These are phyloP conservation scores for Hippocampus zosterae DNA, from an alignment of 2,113 vertebrate genomes.

Conservation along the genomic window DNA sequence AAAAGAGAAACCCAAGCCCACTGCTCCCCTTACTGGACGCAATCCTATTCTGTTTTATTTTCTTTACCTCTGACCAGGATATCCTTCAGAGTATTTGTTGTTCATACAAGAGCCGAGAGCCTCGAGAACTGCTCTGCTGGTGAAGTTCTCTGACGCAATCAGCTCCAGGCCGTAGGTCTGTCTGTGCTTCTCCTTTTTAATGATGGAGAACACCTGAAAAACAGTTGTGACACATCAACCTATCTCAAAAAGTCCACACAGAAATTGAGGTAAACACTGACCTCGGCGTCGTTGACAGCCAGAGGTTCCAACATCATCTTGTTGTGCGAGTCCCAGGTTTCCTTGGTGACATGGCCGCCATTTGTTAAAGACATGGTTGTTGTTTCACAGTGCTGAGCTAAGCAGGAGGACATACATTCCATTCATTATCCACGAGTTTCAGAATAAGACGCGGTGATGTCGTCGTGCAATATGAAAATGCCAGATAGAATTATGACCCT, in stretches of 20 bases:
- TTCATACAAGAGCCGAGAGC: conserved; percentile 97
- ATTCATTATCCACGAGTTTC: background rate
- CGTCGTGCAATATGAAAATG: background rate
- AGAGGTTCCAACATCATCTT: conserved; percentile 86
- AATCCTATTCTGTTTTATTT: background rate
- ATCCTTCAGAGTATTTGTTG: conserved; percentile 98
- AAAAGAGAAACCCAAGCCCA: background rate
- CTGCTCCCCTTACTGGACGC: background rate
- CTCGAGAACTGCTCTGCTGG: conserved; percentile 91
- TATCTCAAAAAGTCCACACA: background rate
- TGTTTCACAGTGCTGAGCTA: conserved; percentile 23
- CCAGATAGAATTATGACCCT: background rate
- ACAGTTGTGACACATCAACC: conserved; percentile 6
- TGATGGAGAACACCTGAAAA: conserved; percentile 84
- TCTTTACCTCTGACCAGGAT: conserved; percentile 89
- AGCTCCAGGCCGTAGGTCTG: conserved; percentile 88
- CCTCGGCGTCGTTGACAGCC: conserved; percentile 80
- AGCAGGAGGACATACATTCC: background rate
- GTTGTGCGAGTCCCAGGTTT: conserved; percentile 82
- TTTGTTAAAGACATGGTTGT: conserved; percentile 45
- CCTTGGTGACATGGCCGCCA: conserved; percentile 32
- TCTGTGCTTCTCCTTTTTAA: conserved; percentile 89
- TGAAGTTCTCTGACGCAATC: conserved; percentile 94
- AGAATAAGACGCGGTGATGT: background rate
- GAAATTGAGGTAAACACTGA: conserved; percentile 52